phyloP scores from a whole-genome alignment of 2,797 vertebrate genomes.

The Scomberomorus guttatus region DNA sequence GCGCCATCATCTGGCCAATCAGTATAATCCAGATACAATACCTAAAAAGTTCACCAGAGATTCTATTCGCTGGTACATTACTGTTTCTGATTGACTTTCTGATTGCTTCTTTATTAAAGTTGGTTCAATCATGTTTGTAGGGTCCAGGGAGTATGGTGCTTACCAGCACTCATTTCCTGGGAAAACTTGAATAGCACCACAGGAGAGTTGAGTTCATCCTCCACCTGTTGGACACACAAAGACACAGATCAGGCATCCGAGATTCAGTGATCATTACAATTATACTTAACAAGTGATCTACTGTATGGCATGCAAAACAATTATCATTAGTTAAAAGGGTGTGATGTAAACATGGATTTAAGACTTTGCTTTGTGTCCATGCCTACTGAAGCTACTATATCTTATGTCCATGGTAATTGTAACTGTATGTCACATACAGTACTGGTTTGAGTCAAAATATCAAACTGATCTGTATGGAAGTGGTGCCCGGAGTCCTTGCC shows the following conservation, averaged over 20 bases:
- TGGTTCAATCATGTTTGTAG: not conserved
- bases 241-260: slow-evolving; percentile 30
- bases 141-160: not conserved
- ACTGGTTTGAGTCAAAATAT: slow-evolving; percentile 21
- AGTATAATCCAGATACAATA: too few relatives aligned
- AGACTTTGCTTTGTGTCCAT: slow-evolving; percentile 12
- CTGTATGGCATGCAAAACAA: slow-evolving; percentile 40
- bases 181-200: slow-evolving; percentile 95
- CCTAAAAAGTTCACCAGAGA: not conserved
- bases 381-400: slow-evolving; percentile 7
- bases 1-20: too few relatives aligned
- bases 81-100: not conserved
- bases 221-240: slow-evolving; percentile 87
- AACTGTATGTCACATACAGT: slow-evolving; percentile 14
- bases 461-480: slow-evolving; percentile 27
- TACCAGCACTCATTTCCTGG: slow-evolving; percentile 86
- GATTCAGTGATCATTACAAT: too few relatives aligned
- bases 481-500: not conserved
- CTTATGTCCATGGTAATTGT: not conserved
- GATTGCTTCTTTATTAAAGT: not conserved
- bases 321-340: slow-evolving; percentile 12
- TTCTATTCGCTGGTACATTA: not conserved
- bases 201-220: slow-evolving; percentile 93
- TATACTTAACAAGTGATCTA: not conserved
- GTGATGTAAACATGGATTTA: slow-evolving; percentile 19